These are phyloP conservation scores for Emberiza fucata DNA, from an alignment of 2,113 vertebrate genomes.

Conservation along the genomic window DNA sequence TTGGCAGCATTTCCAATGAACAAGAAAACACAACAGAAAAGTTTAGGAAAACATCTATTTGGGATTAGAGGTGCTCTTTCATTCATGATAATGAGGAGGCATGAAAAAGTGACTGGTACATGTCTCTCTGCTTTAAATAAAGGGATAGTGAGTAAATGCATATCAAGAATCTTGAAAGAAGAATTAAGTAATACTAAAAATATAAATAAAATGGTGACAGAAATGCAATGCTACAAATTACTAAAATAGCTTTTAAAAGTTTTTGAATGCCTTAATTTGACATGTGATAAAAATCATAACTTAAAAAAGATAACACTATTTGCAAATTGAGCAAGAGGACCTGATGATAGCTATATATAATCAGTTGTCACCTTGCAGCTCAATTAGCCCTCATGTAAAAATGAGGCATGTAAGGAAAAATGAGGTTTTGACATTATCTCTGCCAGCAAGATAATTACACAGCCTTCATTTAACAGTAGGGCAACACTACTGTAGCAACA, in stretches of 20 bases:
- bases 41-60: background rate
- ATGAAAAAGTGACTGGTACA: background rate
- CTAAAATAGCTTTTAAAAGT: slow-evolving; percentile 60
- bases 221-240: slow-evolving; percentile 56
- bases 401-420: slow-evolving; percentile 84
- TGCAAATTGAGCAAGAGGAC: slow-evolving; percentile 76
- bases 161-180: background rate
- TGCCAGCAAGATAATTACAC: slow-evolving; percentile 88
- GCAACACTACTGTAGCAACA: slow-evolving; percentile 86
- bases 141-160: background rate
- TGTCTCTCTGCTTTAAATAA: background rate
- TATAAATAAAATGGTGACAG: slow-evolving; percentile 49
- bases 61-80: background rate
- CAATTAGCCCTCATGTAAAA: slow-evolving; percentile 86
- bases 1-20: background rate
- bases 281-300: slow-evolving; percentile 72
- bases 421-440: slow-evolving; percentile 86
- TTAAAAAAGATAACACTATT: slow-evolving; percentile 73
- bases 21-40: background rate
- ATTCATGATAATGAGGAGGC: background rate
- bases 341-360: slow-evolving; percentile 78
- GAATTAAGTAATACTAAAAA: slow-evolving; percentile 39
- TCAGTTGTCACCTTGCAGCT: slow-evolving; percentile 85
- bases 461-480: slow-evolving; percentile 87
- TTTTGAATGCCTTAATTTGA: slow-evolving; percentile 68